Conservation (phyloP, 2,797 vertebrate species). For the Acridotheres tristis region DNA sequence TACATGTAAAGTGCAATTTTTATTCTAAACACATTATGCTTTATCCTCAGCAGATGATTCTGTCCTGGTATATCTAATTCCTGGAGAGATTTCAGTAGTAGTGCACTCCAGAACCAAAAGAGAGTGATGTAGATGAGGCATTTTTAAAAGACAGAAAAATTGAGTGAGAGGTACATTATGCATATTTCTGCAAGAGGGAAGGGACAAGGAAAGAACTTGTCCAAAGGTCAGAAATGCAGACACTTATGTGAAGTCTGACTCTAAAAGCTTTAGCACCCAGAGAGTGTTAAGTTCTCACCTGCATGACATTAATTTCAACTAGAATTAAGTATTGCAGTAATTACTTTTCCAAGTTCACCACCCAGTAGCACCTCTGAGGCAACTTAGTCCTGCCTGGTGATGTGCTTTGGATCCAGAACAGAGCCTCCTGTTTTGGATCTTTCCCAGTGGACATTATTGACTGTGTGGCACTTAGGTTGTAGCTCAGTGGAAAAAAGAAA, state of each 20-base stretch:
- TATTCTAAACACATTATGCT: background rate
- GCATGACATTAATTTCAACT: background rate
- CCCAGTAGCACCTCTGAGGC: background rate
- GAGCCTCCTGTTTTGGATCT: background rate
- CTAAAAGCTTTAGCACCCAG: background rate
- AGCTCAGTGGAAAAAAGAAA: background rate
- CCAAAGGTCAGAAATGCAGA: background rate
- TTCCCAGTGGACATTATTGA: rapidly evolving
- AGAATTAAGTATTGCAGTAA: background rate
- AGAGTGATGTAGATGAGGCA: background rate
- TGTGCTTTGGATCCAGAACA: background rate
- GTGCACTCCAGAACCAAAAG: background rate
- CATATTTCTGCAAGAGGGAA: background rate
- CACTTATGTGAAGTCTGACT: background rate
- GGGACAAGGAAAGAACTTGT: background rate
- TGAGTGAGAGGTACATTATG: background rate
- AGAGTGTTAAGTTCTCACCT: background rate
- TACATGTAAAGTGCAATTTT: background rate
- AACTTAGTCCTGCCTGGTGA: background rate
- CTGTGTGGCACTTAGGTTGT: background rate
- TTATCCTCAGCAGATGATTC: background rate
- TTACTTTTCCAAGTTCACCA: background rate
- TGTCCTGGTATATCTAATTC: background rate
- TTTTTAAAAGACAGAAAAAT: background rate
- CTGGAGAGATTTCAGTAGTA: background rate